Percentiles rank a stretch among this genome's conserved stretches.
Conservation (phyloP, 2,797 vertebrate species). For the Geotria australis region DNA sequence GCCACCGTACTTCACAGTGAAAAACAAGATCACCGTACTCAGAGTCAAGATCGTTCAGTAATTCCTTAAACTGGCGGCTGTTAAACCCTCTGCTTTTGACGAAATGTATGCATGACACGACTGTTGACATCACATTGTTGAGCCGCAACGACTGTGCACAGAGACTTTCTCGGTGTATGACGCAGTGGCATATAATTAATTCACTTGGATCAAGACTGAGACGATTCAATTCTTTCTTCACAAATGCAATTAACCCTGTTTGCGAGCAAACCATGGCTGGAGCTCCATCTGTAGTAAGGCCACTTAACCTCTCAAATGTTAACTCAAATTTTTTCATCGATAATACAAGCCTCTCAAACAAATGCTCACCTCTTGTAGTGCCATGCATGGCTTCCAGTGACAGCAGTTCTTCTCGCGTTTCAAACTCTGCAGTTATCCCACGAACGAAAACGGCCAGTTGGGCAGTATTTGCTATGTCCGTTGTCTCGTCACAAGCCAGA, state of each 20-base stretch:
- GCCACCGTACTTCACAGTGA: too few species aligned
- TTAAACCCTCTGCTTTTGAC: background rate
- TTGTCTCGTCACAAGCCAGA: constrained; percentile 3
- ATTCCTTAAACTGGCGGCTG: background rate
- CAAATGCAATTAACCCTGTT: background rate
- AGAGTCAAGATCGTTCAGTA: background rate
- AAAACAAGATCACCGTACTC: background rate
- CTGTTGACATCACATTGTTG: background rate
- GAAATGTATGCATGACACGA: background rate
- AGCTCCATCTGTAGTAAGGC: background rate
- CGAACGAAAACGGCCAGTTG: too few species aligned
- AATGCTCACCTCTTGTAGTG: constrained; percentile 4
- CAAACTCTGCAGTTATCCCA: too few species aligned
- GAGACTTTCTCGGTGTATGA: background rate
- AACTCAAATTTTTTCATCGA: background rate
- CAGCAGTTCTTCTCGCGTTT: constrained; percentile 2
- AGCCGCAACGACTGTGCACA: background rate
- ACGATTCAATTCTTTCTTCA: too few species aligned
- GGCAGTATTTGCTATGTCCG: too few species aligned
- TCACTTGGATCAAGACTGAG: too few species aligned
- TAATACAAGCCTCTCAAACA: background rate
- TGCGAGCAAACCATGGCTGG: background rate
- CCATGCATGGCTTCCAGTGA: constrained; percentile 4
- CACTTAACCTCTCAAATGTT: background rate
- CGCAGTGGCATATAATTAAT: background rate